Base-by-base conservation (phyloP, 2,113 vertebrate species). In the Prunella fulvescens region DNA sequence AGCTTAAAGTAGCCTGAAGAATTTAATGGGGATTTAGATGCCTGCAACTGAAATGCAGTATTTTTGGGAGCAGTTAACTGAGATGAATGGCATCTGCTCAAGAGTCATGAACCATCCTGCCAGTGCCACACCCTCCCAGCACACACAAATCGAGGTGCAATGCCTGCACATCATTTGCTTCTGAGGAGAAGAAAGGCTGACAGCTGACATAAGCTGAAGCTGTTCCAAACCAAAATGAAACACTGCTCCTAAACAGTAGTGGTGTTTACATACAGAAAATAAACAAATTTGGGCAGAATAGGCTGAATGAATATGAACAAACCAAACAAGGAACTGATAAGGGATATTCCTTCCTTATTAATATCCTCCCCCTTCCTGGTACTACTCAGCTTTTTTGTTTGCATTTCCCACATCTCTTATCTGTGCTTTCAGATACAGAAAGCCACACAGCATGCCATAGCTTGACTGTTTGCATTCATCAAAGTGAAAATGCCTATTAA, bases 381-480 rank as follows among this genome's bases (percentile, higher is more conserved):
- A 53, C 53, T 57, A 4, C 31, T 80, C 57, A 22, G 71, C 76
- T 11, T 87, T 86, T 70, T 72, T 76, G 33, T 86, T 97, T 92
- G 73, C 86, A 78, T 94, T 96, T 94, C 93, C 91, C 82, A 85
- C 9, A 6, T 86, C 40, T 78, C 65, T 96, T 88, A 83, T 53
- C 73, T 74, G 33, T 74, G 69, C 53, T 81, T 92, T 90, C 77
- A 86, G 86, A 33, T 37, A 70, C 37, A 65, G 45, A 90, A 48
- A 40, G 29, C 11, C 84, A 88, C 53, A 62, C 51, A 78, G 73
- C 72, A 47, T 77, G 56, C 64, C 74, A n/a, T 5, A 57, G 62
- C 71, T 86, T 83, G 66, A 96, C 91, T 57, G 81, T 71, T 60
- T 90, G 64, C 60, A 74, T 70, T 86, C 64, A 77, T 83, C 82